Evolutionary conservation across 2,113 vertebrate species (phyloP), one percentile per base, ranked within the genome.

Genomic region (Casuarius casuarius): DNA sequence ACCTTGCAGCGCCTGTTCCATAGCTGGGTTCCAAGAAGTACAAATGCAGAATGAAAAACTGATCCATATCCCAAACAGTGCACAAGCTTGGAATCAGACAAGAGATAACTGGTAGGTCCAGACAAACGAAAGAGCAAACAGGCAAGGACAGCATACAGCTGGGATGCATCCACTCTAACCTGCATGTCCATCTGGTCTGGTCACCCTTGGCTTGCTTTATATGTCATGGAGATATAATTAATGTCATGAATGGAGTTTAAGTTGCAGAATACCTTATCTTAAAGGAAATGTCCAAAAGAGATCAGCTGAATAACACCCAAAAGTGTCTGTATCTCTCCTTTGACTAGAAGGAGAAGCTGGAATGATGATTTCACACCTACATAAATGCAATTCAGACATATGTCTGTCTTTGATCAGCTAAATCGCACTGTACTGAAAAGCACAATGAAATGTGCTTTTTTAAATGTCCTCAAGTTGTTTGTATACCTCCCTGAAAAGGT

Each of bases 81-180:
- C 13, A 54, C 26, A 40, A 54, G 19, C 35, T 73, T 38, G 38
- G 26, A 73, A 18, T 54, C 38, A 73, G 70, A 38, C 25, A 35
- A 26, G 25, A 52, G 49, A 51, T 20, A 72, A 6, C 49, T 54
- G 51, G 18, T 54, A 35, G 9, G 10, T 59, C 56, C 56, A 59
- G 31, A 7, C n/a, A 38, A 44, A 26, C 28, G 70, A 38, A 73
- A 54, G 49, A 38, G 51, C 20, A 22, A 70, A 70, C 46, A 33
- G 21, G 14, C 20, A 54, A 21, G 26, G 20, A 19, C 6, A 19
- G 38, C 13, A 6, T 10, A 13, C 5, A 3, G 3, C 0, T 44
- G 15, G 46, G 49, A 58, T 81, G 77, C 29, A 8, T 7, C 25
- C 31, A 74, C 23, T n/a, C 31, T 26, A 40, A 1, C 15, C 48